Percentiles rank a stretch among this genome's conserved stretches.
Evolutionary conservation across 2,797 vertebrate species (phyloP).

Genomic region (Yasuhikotakia modesta): DNA sequence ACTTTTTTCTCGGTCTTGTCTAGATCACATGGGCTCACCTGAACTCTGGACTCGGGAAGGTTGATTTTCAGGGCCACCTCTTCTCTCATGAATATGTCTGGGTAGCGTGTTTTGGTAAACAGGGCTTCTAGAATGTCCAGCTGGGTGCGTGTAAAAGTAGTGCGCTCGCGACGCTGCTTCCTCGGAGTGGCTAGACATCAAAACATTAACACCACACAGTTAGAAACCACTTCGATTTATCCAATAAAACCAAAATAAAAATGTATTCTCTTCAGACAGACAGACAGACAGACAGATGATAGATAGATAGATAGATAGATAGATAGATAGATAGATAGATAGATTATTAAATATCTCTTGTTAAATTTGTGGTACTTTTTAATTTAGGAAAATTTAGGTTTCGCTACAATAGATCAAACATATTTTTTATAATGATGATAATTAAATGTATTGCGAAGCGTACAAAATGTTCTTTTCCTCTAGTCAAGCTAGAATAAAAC

Average conservation of each 20-base stretch:
- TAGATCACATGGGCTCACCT: conserved; percentile 75
- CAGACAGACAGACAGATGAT: neutral
- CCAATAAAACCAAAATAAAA: neutral
- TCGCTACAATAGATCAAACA: too few relatives aligned
- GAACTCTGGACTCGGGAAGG: conserved; percentile 94
- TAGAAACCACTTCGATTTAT: conserved; percentile 5
- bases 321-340: conserved; percentile 24
- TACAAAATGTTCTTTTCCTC: too few relatives aligned
- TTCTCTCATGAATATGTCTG: conserved; percentile 99
- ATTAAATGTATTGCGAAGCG: too few relatives aligned
- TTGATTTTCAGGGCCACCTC: conserved; percentile 96
- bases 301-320: conserved; percentile 21
- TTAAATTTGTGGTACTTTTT: too few relatives aligned
- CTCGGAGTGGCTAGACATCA: conserved; percentile 75
- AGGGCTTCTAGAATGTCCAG: conserved; percentile 94
- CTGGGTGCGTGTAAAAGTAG: conserved; percentile 94
- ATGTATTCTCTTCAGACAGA: neutral
- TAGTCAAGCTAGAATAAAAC: too few relatives aligned
- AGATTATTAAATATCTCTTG: conserved; percentile 4
- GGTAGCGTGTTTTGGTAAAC: conserved; percentile 97
- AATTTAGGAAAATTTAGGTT: too few relatives aligned
- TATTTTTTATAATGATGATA: too few relatives aligned
- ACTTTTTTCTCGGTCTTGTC: neutral
- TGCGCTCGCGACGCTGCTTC: conserved; percentile 95
- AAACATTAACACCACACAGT: conserved; percentile 30